These are phyloP conservation scores for Acronicta alni DNA, from an alignment of 2,888 invertebrate genomes.

Conservation along the genomic window DNA sequence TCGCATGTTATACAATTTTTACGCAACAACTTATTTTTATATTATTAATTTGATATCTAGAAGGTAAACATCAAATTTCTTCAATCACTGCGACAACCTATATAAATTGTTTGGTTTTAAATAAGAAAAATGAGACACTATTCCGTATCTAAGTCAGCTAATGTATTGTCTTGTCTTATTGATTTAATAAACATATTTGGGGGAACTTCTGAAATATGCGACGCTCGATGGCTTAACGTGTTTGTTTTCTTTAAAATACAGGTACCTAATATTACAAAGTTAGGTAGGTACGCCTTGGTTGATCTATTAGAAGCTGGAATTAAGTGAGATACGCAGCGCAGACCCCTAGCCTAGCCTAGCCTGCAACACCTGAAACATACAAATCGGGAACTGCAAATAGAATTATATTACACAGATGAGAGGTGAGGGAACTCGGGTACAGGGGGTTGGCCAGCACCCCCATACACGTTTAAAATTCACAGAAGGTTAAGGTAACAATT, in stretches of 20 bases:
- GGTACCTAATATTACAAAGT: too few species aligned
- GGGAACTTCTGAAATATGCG: too few species aligned
- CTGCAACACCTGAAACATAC: neutral
- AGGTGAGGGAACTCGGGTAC: neutral
- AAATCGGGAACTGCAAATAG: constrained; percentile 19
- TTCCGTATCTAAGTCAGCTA: too few species aligned
- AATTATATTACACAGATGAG: constrained; percentile 29
- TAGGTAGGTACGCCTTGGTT: too few species aligned
- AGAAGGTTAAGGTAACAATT: neutral
- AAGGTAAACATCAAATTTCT: neutral
- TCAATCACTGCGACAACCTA: neutral
- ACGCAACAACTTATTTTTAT: constrained; percentile 6
- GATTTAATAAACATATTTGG: too few species aligned
- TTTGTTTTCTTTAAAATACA: too few species aligned
- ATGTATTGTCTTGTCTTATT: too few species aligned
- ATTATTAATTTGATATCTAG: neutral
- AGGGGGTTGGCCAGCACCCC: neutral
- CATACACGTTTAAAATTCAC: neutral
- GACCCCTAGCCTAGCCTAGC: constrained; percentile 13
- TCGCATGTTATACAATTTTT: constrained; percentile 12
- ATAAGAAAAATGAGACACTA: too few species aligned
- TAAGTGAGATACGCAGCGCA: neutral
- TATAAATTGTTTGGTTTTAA: too few species aligned
- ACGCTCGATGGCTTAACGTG: too few species aligned
- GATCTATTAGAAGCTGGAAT: neutral